These are phyloP conservation scores for Agraylea sexmaculata DNA, from an alignment of 1,140 invertebrate genomes.

Conservation along the genomic window DNA sequence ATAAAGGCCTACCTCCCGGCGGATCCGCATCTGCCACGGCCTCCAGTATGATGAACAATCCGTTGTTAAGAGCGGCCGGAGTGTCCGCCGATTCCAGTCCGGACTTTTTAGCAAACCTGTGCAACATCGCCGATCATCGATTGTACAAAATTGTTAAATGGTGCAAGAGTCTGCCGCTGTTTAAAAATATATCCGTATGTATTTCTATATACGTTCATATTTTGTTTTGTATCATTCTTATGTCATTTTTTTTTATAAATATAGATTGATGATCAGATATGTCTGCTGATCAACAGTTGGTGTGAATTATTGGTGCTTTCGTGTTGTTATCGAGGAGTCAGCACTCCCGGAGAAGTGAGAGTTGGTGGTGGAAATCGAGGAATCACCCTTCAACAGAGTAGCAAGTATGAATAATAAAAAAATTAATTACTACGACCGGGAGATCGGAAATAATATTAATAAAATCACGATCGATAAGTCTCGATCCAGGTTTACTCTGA, in stretches of 20 bases:
- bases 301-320: conserved; percentile 89
- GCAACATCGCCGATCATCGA: conserved; percentile 87
- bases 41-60: conserved; percentile 40
- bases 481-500: too few species aligned
- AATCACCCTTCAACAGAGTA: conserved; percentile 63
- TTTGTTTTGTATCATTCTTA: conserved; percentile 9
- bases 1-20: conserved; percentile 34
- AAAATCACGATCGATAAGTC: too few species aligned
- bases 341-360: conserved; percentile 74
- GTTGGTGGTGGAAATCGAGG: conserved; percentile 60
- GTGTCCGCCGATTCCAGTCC: conserved; percentile 55
- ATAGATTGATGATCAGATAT: conserved; percentile 92
- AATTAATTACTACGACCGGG: too few species aligned
- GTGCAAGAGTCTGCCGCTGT: conserved; percentile 93
- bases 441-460: too few species aligned
- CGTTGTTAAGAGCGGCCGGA: conserved; percentile 47
- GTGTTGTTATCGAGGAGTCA: conserved; percentile 81
- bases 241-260: conserved; percentile 22
- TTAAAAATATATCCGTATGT: conserved; percentile 86
- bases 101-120: conserved; percentile 77
- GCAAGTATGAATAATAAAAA: too few species aligned
- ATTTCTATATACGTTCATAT: conserved; percentile 5
- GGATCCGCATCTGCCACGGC: conserved; percentile 22
- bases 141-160: conserved; percentile 97
- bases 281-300: conserved; percentile 94